Conservation (phyloP, 1,140 invertebrate species). For the Pararge aegeria region DNA sequence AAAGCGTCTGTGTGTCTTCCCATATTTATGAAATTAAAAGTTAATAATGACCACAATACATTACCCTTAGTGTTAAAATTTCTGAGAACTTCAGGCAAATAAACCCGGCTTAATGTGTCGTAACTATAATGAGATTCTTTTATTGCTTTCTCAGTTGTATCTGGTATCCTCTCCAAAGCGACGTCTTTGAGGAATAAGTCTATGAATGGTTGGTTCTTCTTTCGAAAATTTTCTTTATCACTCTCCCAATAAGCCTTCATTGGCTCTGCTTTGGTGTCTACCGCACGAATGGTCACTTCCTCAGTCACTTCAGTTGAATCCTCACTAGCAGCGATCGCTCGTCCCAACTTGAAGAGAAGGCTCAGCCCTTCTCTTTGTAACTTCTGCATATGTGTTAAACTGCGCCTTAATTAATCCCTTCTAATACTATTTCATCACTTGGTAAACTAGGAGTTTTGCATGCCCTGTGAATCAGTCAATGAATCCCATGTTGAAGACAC, state of each 20-base stretch:
- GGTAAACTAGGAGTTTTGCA: slow-evolving; percentile 62
- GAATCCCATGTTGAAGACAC: slow-evolving; percentile 76
- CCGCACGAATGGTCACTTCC: slow-evolving; percentile 29
- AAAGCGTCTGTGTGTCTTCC: slow-evolving; percentile 72
- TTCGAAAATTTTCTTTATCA: slow-evolving; percentile 51
- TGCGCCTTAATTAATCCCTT: slow-evolving; percentile 50
- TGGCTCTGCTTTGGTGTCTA: slow-evolving; percentile 50
- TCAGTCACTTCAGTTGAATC: slow-evolving; percentile 46
- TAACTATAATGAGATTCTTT: slow-evolving; percentile 72
- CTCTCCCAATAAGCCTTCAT: slow-evolving; percentile 72
- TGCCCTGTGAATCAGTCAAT: slow-evolving; percentile 76
- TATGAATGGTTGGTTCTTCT: slow-evolving; percentile 59
- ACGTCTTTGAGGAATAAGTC: slow-evolving; percentile 59
- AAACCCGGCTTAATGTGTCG: slow-evolving; percentile 47
- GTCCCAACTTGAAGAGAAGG: slow-evolving; percentile 66
- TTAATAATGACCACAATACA: slow-evolving; percentile 52
- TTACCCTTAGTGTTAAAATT: slow-evolving; percentile 61
- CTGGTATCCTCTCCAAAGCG: slow-evolving; percentile 64
- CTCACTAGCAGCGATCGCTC: slow-evolving; percentile 42
- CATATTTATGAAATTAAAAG: slow-evolving; percentile 38
- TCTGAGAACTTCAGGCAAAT: slow-evolving; percentile 57
- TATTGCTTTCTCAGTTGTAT: slow-evolving; percentile 56
- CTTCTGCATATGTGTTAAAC: slow-evolving; percentile 70
- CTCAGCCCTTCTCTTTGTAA: slow-evolving; percentile 65
- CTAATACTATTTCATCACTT: slow-evolving; percentile 60